Percentiles rank a stretch among this genome's conserved stretches.
These are phyloP conservation scores for Spisula subtruncata DNA, from an alignment of 2,888 invertebrate species.

Conservation along the genomic window DNA sequence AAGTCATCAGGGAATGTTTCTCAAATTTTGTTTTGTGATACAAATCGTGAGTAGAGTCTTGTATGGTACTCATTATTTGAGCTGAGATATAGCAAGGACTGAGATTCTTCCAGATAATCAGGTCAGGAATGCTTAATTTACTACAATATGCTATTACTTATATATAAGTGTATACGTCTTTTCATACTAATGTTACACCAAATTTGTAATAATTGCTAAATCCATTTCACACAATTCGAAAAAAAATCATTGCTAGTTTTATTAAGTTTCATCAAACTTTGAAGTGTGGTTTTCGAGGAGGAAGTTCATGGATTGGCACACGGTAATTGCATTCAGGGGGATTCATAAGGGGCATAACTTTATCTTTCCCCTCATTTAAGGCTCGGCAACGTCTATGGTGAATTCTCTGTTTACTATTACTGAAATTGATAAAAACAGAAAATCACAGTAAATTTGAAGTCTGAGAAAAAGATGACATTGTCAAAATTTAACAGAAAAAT, in stretches of 20 bases:
- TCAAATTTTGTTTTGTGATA: no score
- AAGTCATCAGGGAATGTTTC: no score
- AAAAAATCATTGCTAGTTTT: background rate
- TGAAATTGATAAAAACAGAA: constrained; percentile 63
- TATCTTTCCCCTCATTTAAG: constrained; percentile 80
- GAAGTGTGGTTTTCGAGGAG: constrained; percentile 83
- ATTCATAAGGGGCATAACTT: constrained; percentile 80
- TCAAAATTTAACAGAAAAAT: background rate
- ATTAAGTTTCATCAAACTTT: constrained; percentile 76
- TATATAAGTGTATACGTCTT: background rate
- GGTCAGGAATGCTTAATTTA: no score
- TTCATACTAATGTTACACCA: background rate
- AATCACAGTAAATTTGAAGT: background rate
- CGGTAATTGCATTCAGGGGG: constrained; percentile 75
- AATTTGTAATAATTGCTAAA: background rate
- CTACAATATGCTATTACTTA: no score
- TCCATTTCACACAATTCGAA: constrained; percentile 20
- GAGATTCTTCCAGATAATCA: no score
- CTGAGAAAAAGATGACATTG: background rate
- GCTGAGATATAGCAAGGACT: background rate
- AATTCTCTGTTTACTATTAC: constrained; percentile 71
- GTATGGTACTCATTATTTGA: background rate
- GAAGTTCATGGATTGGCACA: constrained; percentile 74
- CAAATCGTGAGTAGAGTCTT: no score
- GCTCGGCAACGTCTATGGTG: constrained; percentile 75